These are phyloP conservation scores for Danio tinwini DNA, from an alignment of 2,797 vertebrate genomes.

Conservation along the genomic window DNA sequence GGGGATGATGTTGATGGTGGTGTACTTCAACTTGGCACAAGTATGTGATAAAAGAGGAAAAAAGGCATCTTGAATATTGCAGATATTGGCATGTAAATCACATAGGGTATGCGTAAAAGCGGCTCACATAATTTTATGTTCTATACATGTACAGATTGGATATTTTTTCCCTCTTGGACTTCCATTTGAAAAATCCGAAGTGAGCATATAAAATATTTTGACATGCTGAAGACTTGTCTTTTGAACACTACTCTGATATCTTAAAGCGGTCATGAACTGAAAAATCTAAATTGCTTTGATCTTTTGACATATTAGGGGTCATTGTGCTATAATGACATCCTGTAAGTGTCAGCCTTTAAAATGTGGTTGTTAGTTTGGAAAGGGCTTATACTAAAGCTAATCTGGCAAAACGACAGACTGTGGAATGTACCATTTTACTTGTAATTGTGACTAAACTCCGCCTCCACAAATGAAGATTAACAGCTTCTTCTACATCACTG, in stretches of 20 bases:
- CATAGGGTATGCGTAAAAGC: not conserved
- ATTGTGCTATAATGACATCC: too few relatives aligned
- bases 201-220: conserved; percentile 44
- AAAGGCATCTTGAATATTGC: conserved; percentile 1
- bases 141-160: not conserved
- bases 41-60: conserved; percentile 11
- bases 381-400: too few relatives aligned
- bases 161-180: conserved; percentile 15
- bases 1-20: conserved; percentile 34
- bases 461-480: too few relatives aligned
- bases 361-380: too few relatives aligned
- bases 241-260: conserved; percentile 45
- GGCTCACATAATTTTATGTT: not conserved
- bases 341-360: too few relatives aligned
- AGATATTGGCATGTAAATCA: conserved; percentile 2
- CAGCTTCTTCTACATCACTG: too few relatives aligned
- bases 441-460: too few relatives aligned
- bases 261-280: not conserved
- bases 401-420: too few relatives aligned
- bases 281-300: too few relatives aligned
- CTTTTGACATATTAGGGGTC: too few relatives aligned
- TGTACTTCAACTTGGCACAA: conserved; percentile 13
- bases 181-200: conserved; percentile 33
- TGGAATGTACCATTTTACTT: too few relatives aligned
- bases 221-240: conserved; percentile 33